phyloP scores from a whole-genome alignment of 2,797 vertebrate species.

The Silurus aristotelis region DNA sequence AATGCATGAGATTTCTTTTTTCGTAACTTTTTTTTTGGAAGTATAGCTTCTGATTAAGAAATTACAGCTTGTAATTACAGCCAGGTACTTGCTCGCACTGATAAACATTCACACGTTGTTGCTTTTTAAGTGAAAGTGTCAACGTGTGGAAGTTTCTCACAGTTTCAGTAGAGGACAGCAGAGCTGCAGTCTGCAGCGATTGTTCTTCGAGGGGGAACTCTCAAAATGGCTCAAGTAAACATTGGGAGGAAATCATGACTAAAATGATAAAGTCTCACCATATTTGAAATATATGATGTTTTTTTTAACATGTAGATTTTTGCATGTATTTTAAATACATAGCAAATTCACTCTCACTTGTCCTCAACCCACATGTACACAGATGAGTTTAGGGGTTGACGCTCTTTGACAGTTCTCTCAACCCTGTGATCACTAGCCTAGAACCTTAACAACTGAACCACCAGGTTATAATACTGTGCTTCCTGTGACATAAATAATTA shows the following conservation, averaged over 20 bases:
- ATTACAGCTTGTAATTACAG: neutral
- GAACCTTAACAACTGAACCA: neutral
- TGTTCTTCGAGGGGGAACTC: neutral
- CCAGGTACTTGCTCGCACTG: neutral
- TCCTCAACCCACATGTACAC: neutral
- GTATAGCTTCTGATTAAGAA: neutral
- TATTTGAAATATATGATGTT: too few relatives aligned
- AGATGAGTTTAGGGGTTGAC: neutral
- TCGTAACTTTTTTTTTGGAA: neutral
- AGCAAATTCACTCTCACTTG: neutral
- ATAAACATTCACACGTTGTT: neutral
- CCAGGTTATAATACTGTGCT: neutral
- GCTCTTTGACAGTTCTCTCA: neutral
- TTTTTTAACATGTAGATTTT: neutral
- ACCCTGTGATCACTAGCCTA: neutral
- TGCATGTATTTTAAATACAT: neutral
- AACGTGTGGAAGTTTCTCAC: neutral
- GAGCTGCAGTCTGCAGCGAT: neutral
- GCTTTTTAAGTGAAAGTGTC: neutral
- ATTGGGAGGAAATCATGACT: neutral
- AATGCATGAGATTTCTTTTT: neutral
- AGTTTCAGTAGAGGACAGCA: constrained; percentile 17
- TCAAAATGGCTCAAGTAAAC: neutral
- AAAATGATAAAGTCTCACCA: neutral
- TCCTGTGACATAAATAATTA: neutral